Evolutionary conservation across 2,113 vertebrate species (phyloP), one percentile per base, ranked within the genome.

Genomic region (Vicugna pacos): DNA sequence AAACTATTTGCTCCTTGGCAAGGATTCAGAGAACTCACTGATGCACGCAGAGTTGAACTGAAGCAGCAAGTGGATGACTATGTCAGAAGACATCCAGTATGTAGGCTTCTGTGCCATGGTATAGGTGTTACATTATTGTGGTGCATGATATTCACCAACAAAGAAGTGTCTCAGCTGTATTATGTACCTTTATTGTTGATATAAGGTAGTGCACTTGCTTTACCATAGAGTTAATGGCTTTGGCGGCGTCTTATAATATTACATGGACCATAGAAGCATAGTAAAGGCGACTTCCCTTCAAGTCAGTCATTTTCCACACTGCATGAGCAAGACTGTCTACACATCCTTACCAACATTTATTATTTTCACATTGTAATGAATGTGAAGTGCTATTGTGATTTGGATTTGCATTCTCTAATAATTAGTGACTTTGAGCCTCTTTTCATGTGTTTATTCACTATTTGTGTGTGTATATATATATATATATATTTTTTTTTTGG

Each of bases 31-130:
- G 98, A 98, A 95, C 98, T 99, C 95, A 99, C 98, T 4, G 99
- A 99, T 97, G 98, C 98, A 90, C 98, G 94, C 82, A 99, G 99
- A 97, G 93, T 97, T 19, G 98, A 99, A 94, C 98, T 99, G 46
- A 99, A 99, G 97, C 98, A 98, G 94, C 98, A 98, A 98, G 99
- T 99, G 96, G 99, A 99, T 91, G 98, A 99, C 50, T 98, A 99
- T 97, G 91, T 99, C 95, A 96, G 97, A 96, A 98, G 97, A 35
- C 99, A 99, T 97, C 98, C 98, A 72, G 99, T 99, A 97, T 98
- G 99, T 98, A 95, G 88, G 73, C 97, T 86, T 92, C 73, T 65
- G 4, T 93, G 62, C 38, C 8, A 26, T 65, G 70, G 28, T 77
- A 46, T 58, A 77, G 46, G 20, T 70, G 5, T 87, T 64, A 64